These are phyloP conservation scores for Ectropis grisescens DNA, from an alignment of 1,140 invertebrate genomes.

Conservation along the genomic window DNA sequence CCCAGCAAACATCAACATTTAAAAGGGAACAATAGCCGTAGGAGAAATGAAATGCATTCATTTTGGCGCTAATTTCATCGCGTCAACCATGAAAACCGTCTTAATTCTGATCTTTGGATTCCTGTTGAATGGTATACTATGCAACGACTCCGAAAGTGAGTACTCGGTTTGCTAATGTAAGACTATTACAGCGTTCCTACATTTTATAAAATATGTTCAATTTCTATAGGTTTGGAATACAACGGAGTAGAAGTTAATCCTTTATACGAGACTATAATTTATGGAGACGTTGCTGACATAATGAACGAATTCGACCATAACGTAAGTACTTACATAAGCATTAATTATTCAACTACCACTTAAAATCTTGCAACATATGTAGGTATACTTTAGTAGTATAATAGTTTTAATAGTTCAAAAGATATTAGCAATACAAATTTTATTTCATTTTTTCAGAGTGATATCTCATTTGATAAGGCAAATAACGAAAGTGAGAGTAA, in stretches of 20 bases:
- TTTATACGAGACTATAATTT: slow-evolving; percentile 46
- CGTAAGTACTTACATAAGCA: slow-evolving; percentile 39
- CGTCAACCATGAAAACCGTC: slow-evolving; percentile 9
- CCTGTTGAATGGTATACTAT: slow-evolving; percentile 9
- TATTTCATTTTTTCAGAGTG: background rate
- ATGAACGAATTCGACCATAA: slow-evolving; percentile 46
- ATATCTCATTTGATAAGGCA: background rate
- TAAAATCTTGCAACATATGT: no score
- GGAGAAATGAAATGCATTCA: background rate
- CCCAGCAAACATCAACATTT: slow-evolving; percentile 13
- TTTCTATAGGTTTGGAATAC: slow-evolving; percentile 19
- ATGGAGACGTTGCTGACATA: slow-evolving; percentile 48
- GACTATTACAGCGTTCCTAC: no score
- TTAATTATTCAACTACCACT: no score
- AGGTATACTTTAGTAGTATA: no score
- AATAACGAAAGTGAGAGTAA: slow-evolving; percentile 40
- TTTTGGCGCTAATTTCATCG: background rate
- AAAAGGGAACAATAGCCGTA: background rate
- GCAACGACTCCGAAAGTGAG: slow-evolving; percentile 35
- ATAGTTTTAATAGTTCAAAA: no score
- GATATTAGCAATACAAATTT: no score
- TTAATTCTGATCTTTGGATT: slow-evolving; percentile 11
- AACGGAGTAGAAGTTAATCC: slow-evolving; percentile 30
- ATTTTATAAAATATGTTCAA: no score
- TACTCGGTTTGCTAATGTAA: slow-evolving; percentile 19